Percentiles rank a stretch among this genome's conserved stretches.
Conservation (phyloP, 1,140 invertebrate genomes). For the Ceratina japonica region DNA sequence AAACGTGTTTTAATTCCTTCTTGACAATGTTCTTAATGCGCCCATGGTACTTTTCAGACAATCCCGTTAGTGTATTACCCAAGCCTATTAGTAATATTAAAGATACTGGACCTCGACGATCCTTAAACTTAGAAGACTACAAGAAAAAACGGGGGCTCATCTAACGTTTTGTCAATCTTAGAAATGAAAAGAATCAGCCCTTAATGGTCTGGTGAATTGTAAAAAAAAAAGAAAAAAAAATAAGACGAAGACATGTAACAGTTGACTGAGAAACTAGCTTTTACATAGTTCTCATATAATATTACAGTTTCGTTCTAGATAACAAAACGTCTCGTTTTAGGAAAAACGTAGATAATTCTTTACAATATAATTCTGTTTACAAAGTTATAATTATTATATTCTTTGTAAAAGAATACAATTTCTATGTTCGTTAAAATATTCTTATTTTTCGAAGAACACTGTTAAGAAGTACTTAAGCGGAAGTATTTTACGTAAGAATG, state of each 20-base stretch:
- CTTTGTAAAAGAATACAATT: slow-evolving; percentile 13
- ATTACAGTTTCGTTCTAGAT: slow-evolving; percentile 31
- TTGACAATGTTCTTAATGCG: not conserved
- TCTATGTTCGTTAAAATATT: slow-evolving; percentile 31
- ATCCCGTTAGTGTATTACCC: slow-evolving; percentile 86
- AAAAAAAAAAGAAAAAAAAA: slow-evolving; percentile 19
- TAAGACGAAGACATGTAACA: slow-evolving; percentile 33
- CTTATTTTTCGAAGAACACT: slow-evolving; percentile 17
- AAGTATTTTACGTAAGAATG: slow-evolving; percentile 47
- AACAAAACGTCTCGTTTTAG: slow-evolving; percentile 38
- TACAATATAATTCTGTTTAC: slow-evolving; percentile 24
- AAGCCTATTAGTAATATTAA: slow-evolving; percentile 87
- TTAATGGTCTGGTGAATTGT: slow-evolving; percentile 37
- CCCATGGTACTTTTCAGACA: slow-evolving; percentile 78
- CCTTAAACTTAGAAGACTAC: slow-evolving; percentile 97
- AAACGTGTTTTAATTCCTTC: slow-evolving; percentile 30
- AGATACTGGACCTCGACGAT: slow-evolving; percentile 90
- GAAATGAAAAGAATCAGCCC: slow-evolving; percentile 26
- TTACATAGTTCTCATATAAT: slow-evolving; percentile 50
- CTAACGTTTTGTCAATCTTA: slow-evolving; percentile 78
- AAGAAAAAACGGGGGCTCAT: slow-evolving; percentile 97
- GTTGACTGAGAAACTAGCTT: slow-evolving; percentile 57
- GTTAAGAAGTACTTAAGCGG: slow-evolving; percentile 42
- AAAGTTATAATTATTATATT: slow-evolving; percentile 33
- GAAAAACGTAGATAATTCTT: slow-evolving; percentile 34